Evolutionary conservation across 2,797 vertebrate species (phyloP).

Genomic region (Todus mexicanus): DNA sequence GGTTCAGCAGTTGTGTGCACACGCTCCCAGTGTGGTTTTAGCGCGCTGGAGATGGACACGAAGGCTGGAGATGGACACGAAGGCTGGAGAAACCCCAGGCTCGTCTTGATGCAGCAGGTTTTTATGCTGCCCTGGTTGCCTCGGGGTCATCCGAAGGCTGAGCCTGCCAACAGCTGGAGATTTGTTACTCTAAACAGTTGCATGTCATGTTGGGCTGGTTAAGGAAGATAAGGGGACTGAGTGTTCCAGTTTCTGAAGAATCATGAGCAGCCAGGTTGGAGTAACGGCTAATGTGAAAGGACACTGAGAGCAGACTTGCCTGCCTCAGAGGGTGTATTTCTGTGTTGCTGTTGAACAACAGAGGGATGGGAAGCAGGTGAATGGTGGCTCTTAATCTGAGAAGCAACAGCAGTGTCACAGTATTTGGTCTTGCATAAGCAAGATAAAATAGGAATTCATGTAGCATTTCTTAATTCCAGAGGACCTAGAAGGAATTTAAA

Average conservation of each 20-base stretch:
- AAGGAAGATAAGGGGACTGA: neutral
- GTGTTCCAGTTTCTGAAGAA: neutral
- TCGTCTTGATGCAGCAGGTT: neutral
- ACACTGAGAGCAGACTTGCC: neutral
- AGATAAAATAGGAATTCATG: neutral
- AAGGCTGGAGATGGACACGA: neutral
- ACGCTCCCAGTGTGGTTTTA: too few species aligned
- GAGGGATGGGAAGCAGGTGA: neutral
- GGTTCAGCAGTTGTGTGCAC: neutral
- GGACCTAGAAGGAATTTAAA: neutral
- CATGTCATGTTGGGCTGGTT: neutral
- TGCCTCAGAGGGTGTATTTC: neutral
- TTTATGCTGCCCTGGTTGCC: neutral
- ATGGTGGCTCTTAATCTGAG: neutral
- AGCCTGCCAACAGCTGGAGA: neutral
- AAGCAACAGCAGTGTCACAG: neutral
- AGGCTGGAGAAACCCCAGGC: too few species aligned
- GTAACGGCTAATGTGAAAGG: neutral
- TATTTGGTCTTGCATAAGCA: neutral
- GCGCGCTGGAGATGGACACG: neutral
- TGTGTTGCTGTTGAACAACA: fast-evolving
- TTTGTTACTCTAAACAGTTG: neutral
- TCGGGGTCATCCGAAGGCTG: fast-evolving
- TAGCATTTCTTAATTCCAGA: neutral
- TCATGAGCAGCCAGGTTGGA: neutral